phyloP scores from a whole-genome alignment of 2,113 vertebrate species.

The Saccopteryx bilineata region DNA sequence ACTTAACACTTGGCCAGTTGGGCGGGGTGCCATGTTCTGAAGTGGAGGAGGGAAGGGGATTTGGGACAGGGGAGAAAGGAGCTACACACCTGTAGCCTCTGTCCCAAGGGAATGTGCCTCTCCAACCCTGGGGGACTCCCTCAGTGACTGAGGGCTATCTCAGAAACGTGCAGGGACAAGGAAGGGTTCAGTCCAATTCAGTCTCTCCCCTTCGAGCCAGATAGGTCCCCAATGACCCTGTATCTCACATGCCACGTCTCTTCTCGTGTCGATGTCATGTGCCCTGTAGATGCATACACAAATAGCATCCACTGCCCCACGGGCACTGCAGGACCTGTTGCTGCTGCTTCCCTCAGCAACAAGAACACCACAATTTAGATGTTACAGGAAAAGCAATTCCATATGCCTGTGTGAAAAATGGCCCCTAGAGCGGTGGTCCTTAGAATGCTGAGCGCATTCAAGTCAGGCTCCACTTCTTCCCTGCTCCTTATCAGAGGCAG shows the following conservation, averaged over 20 bases:
- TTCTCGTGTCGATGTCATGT: conserved; percentile 4
- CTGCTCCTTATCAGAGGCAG: conserved; percentile 38
- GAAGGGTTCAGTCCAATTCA: conserved; percentile 62
- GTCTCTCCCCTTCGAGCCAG: conserved; percentile 59
- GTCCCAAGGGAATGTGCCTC: conserved; percentile 74
- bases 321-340: conserved; percentile 17
- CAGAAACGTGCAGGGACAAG: conserved; percentile 69
- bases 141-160: conserved; percentile 50
- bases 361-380: conserved; percentile 21
- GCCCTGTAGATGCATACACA: conserved; percentile 27
- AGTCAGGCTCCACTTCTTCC: conserved; percentile 48
- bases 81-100: conserved; percentile 72
- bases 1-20: conserved; percentile 48
- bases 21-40: conserved; percentile 63
- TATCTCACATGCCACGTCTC: conserved; percentile 2
- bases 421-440: conserved; percentile 61
- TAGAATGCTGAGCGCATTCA: conserved; percentile 46
- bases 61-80: conserved; percentile 33
- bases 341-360: neutral
- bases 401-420: conserved; percentile 40
- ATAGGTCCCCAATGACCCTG: conserved; percentile 56
- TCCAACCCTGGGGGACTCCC: conserved; percentile 57
- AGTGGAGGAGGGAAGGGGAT: conserved; percentile 44
- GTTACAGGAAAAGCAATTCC: conserved; percentile 61
- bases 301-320: neutral